phyloP scores from a whole-genome alignment of 2,797 vertebrate species.

The Dipus sagitta region DNA sequence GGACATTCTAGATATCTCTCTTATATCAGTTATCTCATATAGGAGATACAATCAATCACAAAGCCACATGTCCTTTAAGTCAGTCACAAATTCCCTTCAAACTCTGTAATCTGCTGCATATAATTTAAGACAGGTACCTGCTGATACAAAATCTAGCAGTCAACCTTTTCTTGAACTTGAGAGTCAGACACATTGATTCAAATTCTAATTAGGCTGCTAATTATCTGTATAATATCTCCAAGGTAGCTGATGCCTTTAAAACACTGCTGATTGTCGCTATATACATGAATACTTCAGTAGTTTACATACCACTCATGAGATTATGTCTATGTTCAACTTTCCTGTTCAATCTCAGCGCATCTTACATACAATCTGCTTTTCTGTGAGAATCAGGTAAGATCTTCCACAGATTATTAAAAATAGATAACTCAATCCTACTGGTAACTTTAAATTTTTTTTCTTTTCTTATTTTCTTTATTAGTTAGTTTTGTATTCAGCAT shows the following conservation, averaged over 20 bases:
- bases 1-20: background rate
- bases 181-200: background rate
- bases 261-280: background rate
- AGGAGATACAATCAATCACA: background rate
- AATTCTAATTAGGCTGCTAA: background rate
- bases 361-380: fast-evolving
- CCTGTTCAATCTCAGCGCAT: no score
- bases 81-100: background rate
- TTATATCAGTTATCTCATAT: background rate
- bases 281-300: background rate
- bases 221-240: background rate
- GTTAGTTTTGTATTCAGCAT: no score
- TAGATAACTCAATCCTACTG: fast-evolving
- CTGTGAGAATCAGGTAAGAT: no score
- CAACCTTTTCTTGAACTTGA: background rate
- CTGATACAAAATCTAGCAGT: background rate
- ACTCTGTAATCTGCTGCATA: background rate
- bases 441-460: no score
- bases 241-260: background rate
- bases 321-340: fast-evolving
- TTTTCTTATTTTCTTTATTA: no score
- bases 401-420: no score
- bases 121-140: background rate
- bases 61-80: background rate
- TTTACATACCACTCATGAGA: background rate